Evolutionary conservation across 64 coral and sea anemone genomes (phyloP).

Genomic region (Porites lutea): DNA sequence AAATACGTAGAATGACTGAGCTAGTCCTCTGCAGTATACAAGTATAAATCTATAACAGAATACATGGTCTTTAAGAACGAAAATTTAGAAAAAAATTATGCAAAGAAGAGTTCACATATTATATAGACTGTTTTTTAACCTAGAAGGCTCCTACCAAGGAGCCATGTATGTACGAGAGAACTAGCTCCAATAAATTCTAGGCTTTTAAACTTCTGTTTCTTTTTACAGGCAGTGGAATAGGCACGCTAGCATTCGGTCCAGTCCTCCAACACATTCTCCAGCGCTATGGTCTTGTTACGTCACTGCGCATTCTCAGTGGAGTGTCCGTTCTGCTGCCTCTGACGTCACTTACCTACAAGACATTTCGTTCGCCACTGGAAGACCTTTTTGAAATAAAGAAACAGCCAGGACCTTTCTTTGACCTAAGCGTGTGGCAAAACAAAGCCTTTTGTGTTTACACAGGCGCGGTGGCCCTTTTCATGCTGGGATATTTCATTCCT

Average conservation of each 20-base stretch:
- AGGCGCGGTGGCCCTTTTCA: conserved; percentile 76
- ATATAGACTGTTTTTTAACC: too few relatives aligned
- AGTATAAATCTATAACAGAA: too few relatives aligned
- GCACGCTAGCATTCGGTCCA: conserved; percentile 80
- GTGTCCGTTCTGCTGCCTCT: conserved; percentile 27
- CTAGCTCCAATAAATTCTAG: neutral
- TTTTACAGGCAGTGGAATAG: conserved; percentile 78
- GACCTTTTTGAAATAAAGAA: conserved; percentile 49
- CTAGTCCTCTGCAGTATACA: too few relatives aligned
- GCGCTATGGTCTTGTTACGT: conserved; percentile 47
- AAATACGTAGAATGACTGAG: too few relatives aligned
- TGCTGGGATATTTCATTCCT: conserved; percentile 89
- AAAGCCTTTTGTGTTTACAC: conserved; percentile 79
- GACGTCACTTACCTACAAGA: conserved; percentile 62
- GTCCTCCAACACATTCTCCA: conserved; percentile 79
- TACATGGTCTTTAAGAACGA: too few relatives aligned
- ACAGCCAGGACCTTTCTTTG: conserved; percentile 36
- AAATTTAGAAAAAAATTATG: too few relatives aligned
- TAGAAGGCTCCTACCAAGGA: too few relatives aligned
- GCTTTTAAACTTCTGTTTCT: neutral
- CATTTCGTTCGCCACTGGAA: conserved; percentile 76
- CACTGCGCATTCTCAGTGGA: conserved; percentile 78
- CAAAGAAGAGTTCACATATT: too few relatives aligned
- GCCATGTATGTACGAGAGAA: neutral
- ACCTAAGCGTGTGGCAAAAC: conserved; percentile 69